Base-by-base conservation (phyloP, 2,797 vertebrate genomes). In the Lemur catta region DNA sequence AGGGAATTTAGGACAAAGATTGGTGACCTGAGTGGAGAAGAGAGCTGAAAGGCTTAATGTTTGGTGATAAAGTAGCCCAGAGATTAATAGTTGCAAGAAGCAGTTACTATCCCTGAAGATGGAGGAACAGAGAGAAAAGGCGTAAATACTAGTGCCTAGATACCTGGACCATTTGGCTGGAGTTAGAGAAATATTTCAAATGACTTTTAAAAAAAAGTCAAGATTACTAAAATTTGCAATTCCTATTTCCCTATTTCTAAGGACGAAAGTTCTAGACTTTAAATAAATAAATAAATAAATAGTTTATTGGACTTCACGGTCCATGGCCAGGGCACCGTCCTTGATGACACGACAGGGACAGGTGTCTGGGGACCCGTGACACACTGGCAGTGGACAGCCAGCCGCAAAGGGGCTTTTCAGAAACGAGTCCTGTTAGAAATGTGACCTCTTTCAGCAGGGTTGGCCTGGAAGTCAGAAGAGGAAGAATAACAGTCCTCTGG, bases 21-120 rank as follows among this genome's bases (percentile, higher is more conserved):
- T 48, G 28, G 46, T 48, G 8, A 1, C 15, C 0, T 1, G n/a
- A 30, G 30, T 26, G 41, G 26, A 72, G 38, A 46, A 46, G 43
- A 46, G 43, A 43, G 30, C 52, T 24, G 1, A 18, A 59, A 35
- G 6, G 22, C 30, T 48, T 43, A 48, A 28, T 75, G 6, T 30
- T 9, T 28, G 14, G 14, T 50, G 33, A 76, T 17, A 63, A 63
- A 50, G 35, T 20, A 63, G 46, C 43, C 17, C 43, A 30, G 11
- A 76, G 17, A 30, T 6, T 38, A 63, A 46, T 20, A 61, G 26
- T 30, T 65, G 24, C 57, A 63, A 63, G 1, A 12, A 50, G 6
- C 33, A 22, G n/a, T 30, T 50, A 28, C 4, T 20, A 13, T 24
- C 50, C 0, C n/a, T 63, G 0, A 3, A 1, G 33, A 8, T 63